phyloP scores from a whole-genome alignment of 1,140 invertebrate species.

The Sweltsa coloradensis region DNA sequence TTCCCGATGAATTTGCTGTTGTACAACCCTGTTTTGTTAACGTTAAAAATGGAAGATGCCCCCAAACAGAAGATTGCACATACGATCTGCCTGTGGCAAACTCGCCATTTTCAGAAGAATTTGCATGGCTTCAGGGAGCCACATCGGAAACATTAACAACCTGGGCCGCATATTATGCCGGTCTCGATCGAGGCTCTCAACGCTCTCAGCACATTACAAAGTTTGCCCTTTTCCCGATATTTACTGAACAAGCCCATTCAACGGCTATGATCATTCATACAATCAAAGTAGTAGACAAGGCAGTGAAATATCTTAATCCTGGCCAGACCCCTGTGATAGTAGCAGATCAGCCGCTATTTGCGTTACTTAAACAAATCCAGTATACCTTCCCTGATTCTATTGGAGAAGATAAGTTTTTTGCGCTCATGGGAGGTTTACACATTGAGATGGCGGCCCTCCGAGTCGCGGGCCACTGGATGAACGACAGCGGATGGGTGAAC shows the following conservation, averaged over 20 bases:
- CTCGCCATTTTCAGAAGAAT: background rate
- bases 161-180: constrained; percentile 1
- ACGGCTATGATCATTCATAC: constrained; percentile 13
- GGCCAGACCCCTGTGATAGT: constrained; percentile 16
- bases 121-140: background rate
- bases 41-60: too few species aligned
- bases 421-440: constrained; percentile 8
- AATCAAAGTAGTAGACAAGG: constrained; percentile 11
- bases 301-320: constrained; percentile 16
- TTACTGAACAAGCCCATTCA: constrained; percentile 11
- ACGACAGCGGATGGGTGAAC: constrained; percentile 8
- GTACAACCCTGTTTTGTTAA: too few species aligned
- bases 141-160: background rate
- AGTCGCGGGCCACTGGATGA: constrained; percentile 6
- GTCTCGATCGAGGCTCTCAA: background rate
- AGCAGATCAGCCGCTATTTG: constrained; percentile 18
- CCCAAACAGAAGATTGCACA: too few species aligned
- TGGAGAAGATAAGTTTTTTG: constrained; percentile 11
- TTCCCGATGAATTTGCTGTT: too few species aligned
- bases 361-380: constrained; percentile 18
- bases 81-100: too few species aligned
- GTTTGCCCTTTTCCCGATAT: constrained; percentile 11
- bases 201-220: background rate
- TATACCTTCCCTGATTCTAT: constrained; percentile 10
- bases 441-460: constrained; percentile 3